Evolutionary conservation across 2,113 vertebrate genomes (phyloP).

Genomic region (Oryzias curvinotus): DNA sequence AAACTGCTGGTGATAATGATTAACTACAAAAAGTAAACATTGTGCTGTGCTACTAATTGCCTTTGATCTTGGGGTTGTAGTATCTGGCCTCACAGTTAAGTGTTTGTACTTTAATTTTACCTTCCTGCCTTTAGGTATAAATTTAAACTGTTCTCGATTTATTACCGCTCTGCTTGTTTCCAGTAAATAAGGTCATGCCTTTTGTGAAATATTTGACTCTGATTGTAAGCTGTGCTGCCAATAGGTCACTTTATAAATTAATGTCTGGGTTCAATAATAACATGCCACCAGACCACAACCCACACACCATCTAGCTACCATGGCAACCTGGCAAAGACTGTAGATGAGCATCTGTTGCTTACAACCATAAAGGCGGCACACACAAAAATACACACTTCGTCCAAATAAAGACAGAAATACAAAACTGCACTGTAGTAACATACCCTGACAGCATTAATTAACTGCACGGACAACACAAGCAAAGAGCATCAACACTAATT

Average conservation of each 20-base stretch:
- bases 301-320: constrained; percentile 60
- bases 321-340: constrained; percentile 69
- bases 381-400: neutral
- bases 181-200: constrained; percentile 13
- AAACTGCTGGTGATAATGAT: too few relatives aligned
- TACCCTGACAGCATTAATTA: constrained; percentile 50
- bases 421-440: constrained; percentile 25
- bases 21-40: too few relatives aligned
- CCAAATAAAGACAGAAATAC: constrained; percentile 16
- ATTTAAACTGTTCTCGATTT: constrained; percentile 6
- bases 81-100: too few relatives aligned
- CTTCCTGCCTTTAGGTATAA: neutral
- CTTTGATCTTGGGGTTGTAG: too few relatives aligned
- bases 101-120: too few relatives aligned
- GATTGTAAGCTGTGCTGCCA: constrained; percentile 28
- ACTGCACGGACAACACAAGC: constrained; percentile 24
- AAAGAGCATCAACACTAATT: neutral
- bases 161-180: neutral
- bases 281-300: constrained; percentile 43
- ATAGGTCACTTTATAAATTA: constrained; percentile 56
- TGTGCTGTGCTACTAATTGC: too few relatives aligned
- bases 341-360: constrained; percentile 69
- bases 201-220: constrained; percentile 41
- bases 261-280: constrained; percentile 50
- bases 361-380: constrained; percentile 39